Conservation (phyloP, 2,888 invertebrate species). For the Nematopogon swammerdamellus region DNA sequence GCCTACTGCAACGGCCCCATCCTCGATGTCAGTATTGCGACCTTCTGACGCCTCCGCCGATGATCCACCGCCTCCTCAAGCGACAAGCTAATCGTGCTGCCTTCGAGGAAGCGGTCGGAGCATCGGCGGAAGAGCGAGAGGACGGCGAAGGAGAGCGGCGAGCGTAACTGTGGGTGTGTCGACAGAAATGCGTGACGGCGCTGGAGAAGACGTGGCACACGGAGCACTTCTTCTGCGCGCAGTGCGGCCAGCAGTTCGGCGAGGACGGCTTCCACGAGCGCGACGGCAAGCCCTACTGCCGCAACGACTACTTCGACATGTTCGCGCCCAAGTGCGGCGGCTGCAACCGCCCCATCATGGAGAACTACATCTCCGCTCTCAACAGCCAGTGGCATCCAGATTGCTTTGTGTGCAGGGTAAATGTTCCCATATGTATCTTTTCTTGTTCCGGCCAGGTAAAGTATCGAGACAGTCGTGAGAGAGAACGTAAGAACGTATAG, state of each 20-base stretch:
- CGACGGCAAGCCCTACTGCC: constrained; percentile 94
- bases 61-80: background rate
- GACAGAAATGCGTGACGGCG: constrained; percentile 97
- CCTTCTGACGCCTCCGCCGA: background rate
- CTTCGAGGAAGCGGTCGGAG: too few relatives aligned
- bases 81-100: background rate
- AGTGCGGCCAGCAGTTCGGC: constrained; percentile 95
- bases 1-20: constrained; percentile 99
- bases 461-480: too few relatives aligned
- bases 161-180: constrained; percentile 13
- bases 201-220: constrained; percentile 98
- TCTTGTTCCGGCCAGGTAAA: too few relatives aligned
- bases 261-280: constrained; percentile 98
- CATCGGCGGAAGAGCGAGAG: background rate
- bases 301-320: constrained; percentile 94
- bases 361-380: constrained; percentile 96
- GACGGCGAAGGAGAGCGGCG: background rate
- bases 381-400: constrained; percentile 98
- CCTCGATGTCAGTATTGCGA: constrained; percentile 85
- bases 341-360: constrained; percentile 93
- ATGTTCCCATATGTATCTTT: constrained; percentile 32
- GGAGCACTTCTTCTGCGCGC: constrained; percentile 98
- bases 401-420: constrained; percentile 98
- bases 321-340: constrained; percentile 98
- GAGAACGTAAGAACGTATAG: too few relatives aligned